phyloP scores from a whole-genome alignment of 2,113 vertebrate genomes.

The Nothoprocta pentlandii region DNA sequence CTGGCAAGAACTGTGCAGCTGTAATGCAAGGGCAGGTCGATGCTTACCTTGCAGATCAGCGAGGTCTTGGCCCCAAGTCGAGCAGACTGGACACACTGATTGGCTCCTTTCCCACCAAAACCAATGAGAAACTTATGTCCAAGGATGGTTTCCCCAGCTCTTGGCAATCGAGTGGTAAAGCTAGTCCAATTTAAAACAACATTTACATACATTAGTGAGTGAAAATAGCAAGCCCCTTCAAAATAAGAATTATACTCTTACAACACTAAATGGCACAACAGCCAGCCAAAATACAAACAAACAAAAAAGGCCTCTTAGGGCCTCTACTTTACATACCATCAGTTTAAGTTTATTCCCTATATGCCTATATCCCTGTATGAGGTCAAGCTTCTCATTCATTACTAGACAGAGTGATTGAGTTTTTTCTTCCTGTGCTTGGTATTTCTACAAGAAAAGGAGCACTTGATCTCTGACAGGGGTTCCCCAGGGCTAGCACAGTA shows the following conservation, averaged over 20 bases:
- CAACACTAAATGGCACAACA: neutral
- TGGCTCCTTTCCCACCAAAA: conserved; percentile 97
- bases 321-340: neutral
- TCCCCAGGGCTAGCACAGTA: neutral
- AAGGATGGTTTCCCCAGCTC: conserved; percentile 93
- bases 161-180: conserved; percentile 89
- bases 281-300: neutral
- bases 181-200: conserved; percentile 76
- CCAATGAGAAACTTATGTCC: conserved; percentile 95
- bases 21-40: neutral
- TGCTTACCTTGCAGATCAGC: conserved; percentile 93
- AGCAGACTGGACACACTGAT: conserved; percentile 95
- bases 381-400: neutral
- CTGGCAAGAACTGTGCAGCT: neutral
- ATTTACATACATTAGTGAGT: conserved; percentile 35
- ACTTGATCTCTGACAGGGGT: neutral
- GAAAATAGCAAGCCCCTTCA: neutral
- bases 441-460: conserved; percentile 10
- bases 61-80: conserved; percentile 90
- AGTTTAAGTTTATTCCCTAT: neutral
- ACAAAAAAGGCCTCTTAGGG: neutral
- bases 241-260: neutral
- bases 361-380: neutral
- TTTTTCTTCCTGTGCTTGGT: neutral
- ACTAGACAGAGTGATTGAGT: neutral